Base-by-base conservation (phyloP, 1,140 invertebrate genomes). In the Oryctes rhinoceros region DNA sequence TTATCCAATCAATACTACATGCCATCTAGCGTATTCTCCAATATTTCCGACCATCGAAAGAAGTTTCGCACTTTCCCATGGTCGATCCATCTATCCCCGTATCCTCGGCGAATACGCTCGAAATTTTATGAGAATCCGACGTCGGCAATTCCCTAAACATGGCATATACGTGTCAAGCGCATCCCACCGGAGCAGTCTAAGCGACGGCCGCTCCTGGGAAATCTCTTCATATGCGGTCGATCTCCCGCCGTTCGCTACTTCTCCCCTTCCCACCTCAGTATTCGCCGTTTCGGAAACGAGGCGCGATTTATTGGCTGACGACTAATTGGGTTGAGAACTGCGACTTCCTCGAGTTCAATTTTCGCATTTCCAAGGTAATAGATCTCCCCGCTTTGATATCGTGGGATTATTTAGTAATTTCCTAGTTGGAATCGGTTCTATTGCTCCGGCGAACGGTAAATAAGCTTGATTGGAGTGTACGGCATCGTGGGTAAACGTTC, bases 151-250 rank as follows among this genome's bases (percentile, higher is more conserved):
- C 79, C 81, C 81, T 77, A 80, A 80, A 79, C 76, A 77, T 71
- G 37, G 20, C 20, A 78, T 80, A 82, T 82, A 76, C 65, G 75
- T 82, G 81, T 82, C 77, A 53, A 71, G 78, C 35, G 76, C 77
- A 77, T 80, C 81, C 77, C 81, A 15, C 44, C 62, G 79, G 81
- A 80, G 37, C 37, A 35, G 65, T 30, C 15, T 65, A 80, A 80
- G 59, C 81, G 79, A 71, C 62, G 44, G 77, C 49, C 76, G 62
- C 81, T 80, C 81, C 62, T 76, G 81, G 81, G 81, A 82, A 82
- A 82, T 82, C 80, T 81, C 76, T 80, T 82, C 81, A 80, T 82
- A 81, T 82, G 81, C 78, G 81, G 82, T 78, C 80, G 62, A 71
- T 76, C 30, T 76, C 81, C 39, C 39, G 39, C 39, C 39, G 39